phyloP scores from a whole-genome alignment of 2,797 vertebrate species.

The Perodicticus potto region DNA sequence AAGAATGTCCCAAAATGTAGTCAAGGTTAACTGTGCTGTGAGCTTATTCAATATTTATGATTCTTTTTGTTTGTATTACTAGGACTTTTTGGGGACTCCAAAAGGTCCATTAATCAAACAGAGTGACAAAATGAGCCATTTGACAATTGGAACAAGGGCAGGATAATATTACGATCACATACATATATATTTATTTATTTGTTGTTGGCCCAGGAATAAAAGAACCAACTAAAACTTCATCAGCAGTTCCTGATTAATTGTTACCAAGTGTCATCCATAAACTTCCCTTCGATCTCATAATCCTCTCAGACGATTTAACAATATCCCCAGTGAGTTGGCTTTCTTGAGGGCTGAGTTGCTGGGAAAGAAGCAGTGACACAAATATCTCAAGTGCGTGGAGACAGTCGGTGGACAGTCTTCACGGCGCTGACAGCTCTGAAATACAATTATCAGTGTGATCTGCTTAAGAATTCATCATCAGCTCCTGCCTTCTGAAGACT shows the following conservation, averaged over 20 bases:
- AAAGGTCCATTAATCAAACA: slow-evolving; percentile 96
- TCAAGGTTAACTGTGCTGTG: slow-evolving; percentile 90
- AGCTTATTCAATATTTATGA: slow-evolving; percentile 92
- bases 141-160: slow-evolving; percentile 89
- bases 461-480: slow-evolving; percentile 97
- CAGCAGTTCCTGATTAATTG: slow-evolving; percentile 95
- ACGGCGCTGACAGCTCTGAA: slow-evolving; percentile 95
- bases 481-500: slow-evolving; percentile 92
- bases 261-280: slow-evolving; percentile 94
- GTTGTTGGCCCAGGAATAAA: slow-evolving; percentile 78
- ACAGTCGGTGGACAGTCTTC: slow-evolving; percentile 93
- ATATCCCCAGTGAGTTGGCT: slow-evolving; percentile 93
- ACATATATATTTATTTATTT: background rate
- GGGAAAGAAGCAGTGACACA: slow-evolving; percentile 91
- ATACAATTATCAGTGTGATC: slow-evolving; percentile 98
- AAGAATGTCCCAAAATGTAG: slow-evolving; percentile 88
- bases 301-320: slow-evolving; percentile 92
- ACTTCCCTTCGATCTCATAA: slow-evolving; percentile 97
- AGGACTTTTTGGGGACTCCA: slow-evolving; percentile 91
- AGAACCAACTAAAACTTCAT: slow-evolving; percentile 94
- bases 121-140: slow-evolving; percentile 94
- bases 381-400: slow-evolving; percentile 91
- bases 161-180: slow-evolving; percentile 69
- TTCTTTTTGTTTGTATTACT: slow-evolving; percentile 89
- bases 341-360: slow-evolving; percentile 91